A percentile compares a stretch with the other conserved stretches of the same genome.
These are phyloP conservation scores for Melitaea athalia DNA, from an alignment of 2,888 invertebrate species.

Conservation along the genomic window DNA sequence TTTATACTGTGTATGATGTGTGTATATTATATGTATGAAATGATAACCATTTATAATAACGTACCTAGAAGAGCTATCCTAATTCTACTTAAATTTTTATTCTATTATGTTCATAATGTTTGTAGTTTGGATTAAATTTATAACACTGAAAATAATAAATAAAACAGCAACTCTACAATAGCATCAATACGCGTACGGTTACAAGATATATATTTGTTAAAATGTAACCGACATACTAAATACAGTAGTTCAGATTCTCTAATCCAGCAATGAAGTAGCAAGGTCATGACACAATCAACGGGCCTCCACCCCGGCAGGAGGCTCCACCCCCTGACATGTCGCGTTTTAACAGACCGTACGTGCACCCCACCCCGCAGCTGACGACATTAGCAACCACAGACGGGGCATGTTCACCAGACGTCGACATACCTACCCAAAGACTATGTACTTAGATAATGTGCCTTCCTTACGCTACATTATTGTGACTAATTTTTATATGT, in stretches of 20 bases:
- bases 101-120: neutral
- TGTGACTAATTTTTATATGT: no score
- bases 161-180: no score
- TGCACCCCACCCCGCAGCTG: conserved; percentile 63
- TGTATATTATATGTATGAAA: no score
- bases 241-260: neutral
- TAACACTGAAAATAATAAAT: no score
- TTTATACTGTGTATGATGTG: no score
- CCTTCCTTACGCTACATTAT: neutral
- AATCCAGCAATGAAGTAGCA: conserved; percentile 38
- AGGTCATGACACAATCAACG: conserved; percentile 76
- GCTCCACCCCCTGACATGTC: conserved; percentile 75
- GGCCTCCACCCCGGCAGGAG: conserved; percentile 58
- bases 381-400: conserved; percentile 82
- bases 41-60: no score
- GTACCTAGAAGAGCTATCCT: no score
- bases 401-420: conserved; percentile 72
- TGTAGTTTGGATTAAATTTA: no score
- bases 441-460: conserved; percentile 16
- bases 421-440: conserved; percentile 51
- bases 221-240: neutral
- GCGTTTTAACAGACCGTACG: conserved; percentile 80
- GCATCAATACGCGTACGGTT: no score
- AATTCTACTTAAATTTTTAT: neutral
- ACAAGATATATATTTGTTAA: no score